Evolutionary conservation across 1,140 invertebrate species (phyloP).

Genomic region (Centruroides vittatus): DNA sequence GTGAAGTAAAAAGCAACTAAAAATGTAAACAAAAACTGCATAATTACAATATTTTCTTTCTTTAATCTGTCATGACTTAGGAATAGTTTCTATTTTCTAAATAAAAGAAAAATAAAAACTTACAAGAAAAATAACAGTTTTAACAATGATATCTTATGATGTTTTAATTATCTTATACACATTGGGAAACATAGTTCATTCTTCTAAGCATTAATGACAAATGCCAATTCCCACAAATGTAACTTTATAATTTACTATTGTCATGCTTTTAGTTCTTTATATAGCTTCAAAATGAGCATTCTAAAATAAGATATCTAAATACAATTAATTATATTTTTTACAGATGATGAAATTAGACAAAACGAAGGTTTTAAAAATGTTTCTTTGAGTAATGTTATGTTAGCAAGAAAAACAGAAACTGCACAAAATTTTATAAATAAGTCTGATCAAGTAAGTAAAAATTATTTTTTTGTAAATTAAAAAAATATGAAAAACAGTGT

Average conservation of each 20-base stretch:
- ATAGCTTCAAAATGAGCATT: neutral
- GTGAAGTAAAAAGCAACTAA: neutral
- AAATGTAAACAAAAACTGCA: neutral
- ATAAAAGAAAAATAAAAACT: neutral
- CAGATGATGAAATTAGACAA: conserved; percentile 87
- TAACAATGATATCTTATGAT: too few relatives aligned
- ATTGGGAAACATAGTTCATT: too few relatives aligned
- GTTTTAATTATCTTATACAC: too few relatives aligned
- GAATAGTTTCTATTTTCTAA: neutral
- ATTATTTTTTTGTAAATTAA: too few relatives aligned
- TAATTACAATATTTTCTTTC: neutral
- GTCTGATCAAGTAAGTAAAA: neutral
- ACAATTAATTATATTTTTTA: conserved; percentile 16
- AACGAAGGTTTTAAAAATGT: conserved; percentile 95
- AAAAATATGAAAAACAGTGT: too few relatives aligned
- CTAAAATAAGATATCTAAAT: neutral
- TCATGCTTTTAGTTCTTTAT: neutral
- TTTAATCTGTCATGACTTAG: neutral
- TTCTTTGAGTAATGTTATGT: conserved; percentile 83
- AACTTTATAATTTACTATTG: neutral
- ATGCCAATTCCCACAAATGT: neutral
- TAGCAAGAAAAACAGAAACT: conserved; percentile 39
- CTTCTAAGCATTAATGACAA: too few relatives aligned
- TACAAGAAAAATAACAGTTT: too few relatives aligned
- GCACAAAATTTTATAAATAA: conserved; percentile 14